phyloP scores from a whole-genome alignment of 2,797 vertebrate genomes.

The Scleropages formosus region DNA sequence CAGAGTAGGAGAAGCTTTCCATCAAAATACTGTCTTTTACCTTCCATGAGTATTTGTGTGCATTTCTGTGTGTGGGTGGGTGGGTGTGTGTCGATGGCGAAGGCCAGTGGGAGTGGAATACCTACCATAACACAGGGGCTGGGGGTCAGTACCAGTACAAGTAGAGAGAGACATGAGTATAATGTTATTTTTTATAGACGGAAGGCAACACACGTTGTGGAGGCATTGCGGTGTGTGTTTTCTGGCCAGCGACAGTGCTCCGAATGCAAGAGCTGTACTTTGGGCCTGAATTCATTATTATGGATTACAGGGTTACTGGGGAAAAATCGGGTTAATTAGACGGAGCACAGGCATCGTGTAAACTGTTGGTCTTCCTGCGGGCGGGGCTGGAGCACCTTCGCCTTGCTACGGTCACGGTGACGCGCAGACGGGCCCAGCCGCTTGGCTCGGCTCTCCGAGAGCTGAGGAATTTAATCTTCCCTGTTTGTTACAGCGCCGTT shows the following conservation, averaged over 20 bases:
- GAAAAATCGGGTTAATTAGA: constrained; percentile 13
- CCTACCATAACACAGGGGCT: no score
- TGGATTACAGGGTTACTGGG: neutral
- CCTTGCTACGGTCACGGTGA: no score
- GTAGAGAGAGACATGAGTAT: no score
- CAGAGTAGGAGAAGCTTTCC: neutral
- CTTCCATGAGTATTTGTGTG: neutral
- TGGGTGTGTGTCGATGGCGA: neutral
- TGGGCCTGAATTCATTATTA: neutral
- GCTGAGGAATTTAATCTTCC: constrained; percentile 22
- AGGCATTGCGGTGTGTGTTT: neutral
- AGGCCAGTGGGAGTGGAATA: no score
- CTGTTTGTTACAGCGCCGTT: constrained; percentile 23
- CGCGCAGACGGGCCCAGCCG: neutral
- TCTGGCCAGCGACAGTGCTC: neutral
- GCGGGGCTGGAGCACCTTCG: neutral
- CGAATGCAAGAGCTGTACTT: neutral
- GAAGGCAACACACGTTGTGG: neutral
- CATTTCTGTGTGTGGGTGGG: neutral
- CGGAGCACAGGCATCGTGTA: constrained; percentile 10
- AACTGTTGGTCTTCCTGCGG: neutral
- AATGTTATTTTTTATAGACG: no score
- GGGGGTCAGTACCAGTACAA: no score
- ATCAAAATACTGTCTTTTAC: neutral
- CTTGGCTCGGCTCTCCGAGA: neutral